Evolutionary conservation across 2,888 invertebrate genomes (phyloP), one percentile per base, ranked within the genome.

Genomic region (Tenthredo scrophulariae): DNA sequence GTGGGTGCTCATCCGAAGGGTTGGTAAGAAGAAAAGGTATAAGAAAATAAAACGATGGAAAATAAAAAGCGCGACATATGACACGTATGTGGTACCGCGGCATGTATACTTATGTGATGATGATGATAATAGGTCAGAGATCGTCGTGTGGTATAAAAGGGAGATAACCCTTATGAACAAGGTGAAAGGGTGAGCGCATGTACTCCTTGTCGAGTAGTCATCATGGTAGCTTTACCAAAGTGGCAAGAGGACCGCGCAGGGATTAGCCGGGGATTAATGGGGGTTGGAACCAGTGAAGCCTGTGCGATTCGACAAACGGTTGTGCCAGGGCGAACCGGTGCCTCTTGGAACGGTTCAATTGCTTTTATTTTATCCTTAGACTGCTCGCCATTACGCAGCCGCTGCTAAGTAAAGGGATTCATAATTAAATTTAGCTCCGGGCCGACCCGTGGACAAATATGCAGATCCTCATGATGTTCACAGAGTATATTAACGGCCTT

Each of bases 241-340:
- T 74, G 26, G 74, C 22, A 33, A 77, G n/a, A 77, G 74, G 33
- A 54, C 77, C 54, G 50, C 50, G 77, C 77, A 18, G 54, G 77
- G 77, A 77, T 77, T 77, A 77, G 77, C 46, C 7, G 77, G 50
- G 77, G 77, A 46, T 77, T 77, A 50, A 77, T 33, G 50, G 50
- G 77, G 77, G 77, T 50, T 54, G 33, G 54, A 77, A 6, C 46
- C 54, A 33, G 33, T 40, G 50, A 54, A 54, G 33, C 54, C 26
- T 29, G 77, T 18, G 33, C 22, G 77, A 50, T 77, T 54, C 77
- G 77, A 77, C 50, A 77, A 77, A 77, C 77, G 77, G 29, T 77
- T 77, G 3, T 54, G 50, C 77, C 46, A 43, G 43, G 13, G 22
- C 3, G 40, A 74, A 13, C 43, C 22, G 13, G 74, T n/a, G n/a